Evolutionary conservation across 2,113 vertebrate genomes (phyloP).

Genomic region (Pan troglodytes): NHGRI_mPanTro3-v2.1_pri NC_072404.2:98690001-98690500

Average conservation of each 20-base stretch:
- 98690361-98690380: slow-evolving; percentile 35
- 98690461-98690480: slow-evolving; percentile 66
- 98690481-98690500: slow-evolving; percentile 46
- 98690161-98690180: background rate
- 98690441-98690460: slow-evolving; percentile 60
- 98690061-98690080: background rate
- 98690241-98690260: background rate
- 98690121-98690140: background rate
- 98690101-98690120: background rate
- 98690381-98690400: slow-evolving; percentile 34
- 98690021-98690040: background rate
- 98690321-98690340: background rate
- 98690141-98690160: background rate
- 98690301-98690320: background rate
- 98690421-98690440: slow-evolving; percentile 48
- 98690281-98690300: background rate
- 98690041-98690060: background rate
- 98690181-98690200: background rate
- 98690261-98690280: background rate
- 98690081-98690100: background rate
- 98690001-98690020: background rate
- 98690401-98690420: slow-evolving; percentile 40
- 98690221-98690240: background rate
- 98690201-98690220: slow-evolving; percentile 30
- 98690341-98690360: slow-evolving; percentile 28